phyloP scores from a whole-genome alignment of 2,797 vertebrate genomes.

The Oreochromis grahami region DNA sequence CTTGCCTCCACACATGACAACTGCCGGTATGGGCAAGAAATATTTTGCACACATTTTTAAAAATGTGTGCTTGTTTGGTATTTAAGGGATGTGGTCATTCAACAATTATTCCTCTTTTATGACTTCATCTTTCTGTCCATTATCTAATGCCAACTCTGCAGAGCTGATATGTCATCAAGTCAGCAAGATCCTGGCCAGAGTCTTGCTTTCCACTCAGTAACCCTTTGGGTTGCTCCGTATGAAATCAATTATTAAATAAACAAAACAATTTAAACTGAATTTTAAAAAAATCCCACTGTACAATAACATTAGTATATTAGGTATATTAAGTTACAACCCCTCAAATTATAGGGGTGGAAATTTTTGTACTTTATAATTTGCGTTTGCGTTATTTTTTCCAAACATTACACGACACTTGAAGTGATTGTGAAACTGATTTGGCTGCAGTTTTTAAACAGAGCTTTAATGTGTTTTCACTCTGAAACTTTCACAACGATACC shows the following conservation, averaged over 20 bases:
- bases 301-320: neutral
- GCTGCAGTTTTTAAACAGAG: neutral
- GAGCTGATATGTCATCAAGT: conserved; percentile 29
- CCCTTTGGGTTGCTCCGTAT: neutral
- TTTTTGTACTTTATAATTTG: neutral
- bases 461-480: neutral
- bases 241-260: neutral
- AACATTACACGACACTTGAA: neutral
- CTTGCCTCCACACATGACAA: neutral
- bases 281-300: accelerated
- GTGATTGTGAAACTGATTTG: neutral
- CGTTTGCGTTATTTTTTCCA: neutral
- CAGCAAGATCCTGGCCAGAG: conserved; percentile 17
- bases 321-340: neutral
- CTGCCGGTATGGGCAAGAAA: neutral
- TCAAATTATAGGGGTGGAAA: neutral
- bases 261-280: neutral
- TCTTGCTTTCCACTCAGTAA: conserved; percentile 1
- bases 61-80: neutral
- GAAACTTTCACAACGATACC: neutral
- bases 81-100: neutral
- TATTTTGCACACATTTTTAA: neutral
- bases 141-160: neutral
- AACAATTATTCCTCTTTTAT: neutral
- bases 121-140: neutral